Conservation (phyloP, 2,888 invertebrate species). For the Listrodromus nycthemerus region DNA sequence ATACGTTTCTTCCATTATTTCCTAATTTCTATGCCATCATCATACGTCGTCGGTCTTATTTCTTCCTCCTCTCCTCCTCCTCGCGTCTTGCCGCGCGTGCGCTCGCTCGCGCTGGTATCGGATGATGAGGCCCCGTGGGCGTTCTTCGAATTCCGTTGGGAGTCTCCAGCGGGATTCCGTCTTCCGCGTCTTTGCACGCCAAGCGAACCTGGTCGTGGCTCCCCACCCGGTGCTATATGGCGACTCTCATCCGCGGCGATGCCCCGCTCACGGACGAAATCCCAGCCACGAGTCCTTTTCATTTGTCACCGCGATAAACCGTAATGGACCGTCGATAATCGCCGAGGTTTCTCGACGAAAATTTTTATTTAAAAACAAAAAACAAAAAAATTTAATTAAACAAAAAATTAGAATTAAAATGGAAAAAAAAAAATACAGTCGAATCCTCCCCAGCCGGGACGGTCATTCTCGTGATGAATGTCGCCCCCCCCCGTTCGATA, state of each 20-base stretch:
- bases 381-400: neutral
- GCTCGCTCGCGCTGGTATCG: slow-evolving; percentile 33
- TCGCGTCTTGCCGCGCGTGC: slow-evolving; percentile 1
- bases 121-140: slow-evolving; percentile 55
- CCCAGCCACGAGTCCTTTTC: neutral
- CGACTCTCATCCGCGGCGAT: neutral
- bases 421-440: neutral
- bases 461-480: neutral
- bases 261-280: neutral
- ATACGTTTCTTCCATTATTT: slow-evolving; percentile 17
- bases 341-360: neutral
- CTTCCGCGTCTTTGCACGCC: slow-evolving; percentile 68
- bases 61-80: slow-evolving; percentile 5
- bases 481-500: slow-evolving; percentile 31
- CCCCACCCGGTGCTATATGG: slow-evolving; percentile 16
- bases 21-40: slow-evolving; percentile 54
- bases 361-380: too few species aligned
- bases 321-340: slow-evolving; percentile 6
- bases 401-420: neutral
- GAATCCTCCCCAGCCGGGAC: neutral
- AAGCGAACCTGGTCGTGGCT: slow-evolving; percentile 6
- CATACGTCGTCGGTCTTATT: slow-evolving; percentile 13
- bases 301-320: slow-evolving; percentile 2
- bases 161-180: slow-evolving; percentile 68
- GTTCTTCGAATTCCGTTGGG: slow-evolving; percentile 69